Evolutionary conservation across 1,140 invertebrate species (phyloP), one percentile per base, ranked within the genome.

Genomic region (Uloborus diversus): DNA sequence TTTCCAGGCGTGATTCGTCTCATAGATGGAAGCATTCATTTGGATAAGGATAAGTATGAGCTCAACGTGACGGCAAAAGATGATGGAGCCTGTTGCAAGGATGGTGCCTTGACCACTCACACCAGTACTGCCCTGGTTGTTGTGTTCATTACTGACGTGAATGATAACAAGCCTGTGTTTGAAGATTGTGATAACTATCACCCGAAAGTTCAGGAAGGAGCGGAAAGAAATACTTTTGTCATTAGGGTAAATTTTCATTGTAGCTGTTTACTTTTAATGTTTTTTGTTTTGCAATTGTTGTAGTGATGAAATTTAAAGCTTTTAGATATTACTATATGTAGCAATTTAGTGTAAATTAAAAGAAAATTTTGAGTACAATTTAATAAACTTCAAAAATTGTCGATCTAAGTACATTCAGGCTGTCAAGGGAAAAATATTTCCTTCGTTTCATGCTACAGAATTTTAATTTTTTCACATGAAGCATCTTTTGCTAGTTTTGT

Each of bases 71-170:
- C 95, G 0, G 96, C 96, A 4, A 92, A 95, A 87, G 96, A 98
- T 85, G 95, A 97, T 85, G 96, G 96, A 0, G 92, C 93, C 2
- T 98, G 96, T 85, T 98, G 96, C 85, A 91, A 92, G 2, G 93
- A 95, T 81, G 95, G 95, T 0, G 92, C 93, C 65, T 87, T 90
- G 0, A 95, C 93, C 0, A 93, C 94, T 78, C 95, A 97, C 84
- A 97, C 95, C 0, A 94, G 93, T 25, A 97, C 95, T 0, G 96
- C 95, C n/a, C 94, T 97, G 0, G 95, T 97, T 1, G 96, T 97
- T 1, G 96, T 98, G 0, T 97, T 97, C 84, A 97, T 98, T 56
- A 97, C 96, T 0, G 96, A 98, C 85, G 95, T 97, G 0, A 98
- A 97, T 85, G 95, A 97, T 82, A 97, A 97, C 85, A 97, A 96